These are phyloP conservation scores for Vespertilio murinus DNA, from an alignment of 2,797 vertebrate genomes.

Conservation along the genomic window DNA sequence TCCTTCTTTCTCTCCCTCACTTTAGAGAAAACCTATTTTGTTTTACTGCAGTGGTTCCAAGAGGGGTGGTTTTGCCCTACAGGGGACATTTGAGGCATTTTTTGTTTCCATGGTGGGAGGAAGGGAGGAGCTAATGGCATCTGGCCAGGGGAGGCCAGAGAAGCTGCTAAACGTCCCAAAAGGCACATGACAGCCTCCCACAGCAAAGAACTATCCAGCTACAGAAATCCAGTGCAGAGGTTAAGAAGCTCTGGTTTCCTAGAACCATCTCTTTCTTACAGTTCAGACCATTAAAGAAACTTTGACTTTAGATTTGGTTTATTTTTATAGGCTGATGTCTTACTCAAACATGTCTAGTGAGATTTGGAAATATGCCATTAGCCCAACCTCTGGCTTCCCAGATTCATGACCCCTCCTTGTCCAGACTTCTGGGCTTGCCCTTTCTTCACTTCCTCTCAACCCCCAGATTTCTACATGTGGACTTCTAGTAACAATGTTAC, in stretches of 20 bases:
- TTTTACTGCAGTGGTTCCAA: background rate
- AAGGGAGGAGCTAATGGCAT: background rate
- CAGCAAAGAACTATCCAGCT: background rate
- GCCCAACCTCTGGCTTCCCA: background rate
- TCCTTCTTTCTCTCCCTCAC: rapidly evolving
- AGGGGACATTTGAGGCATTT: background rate
- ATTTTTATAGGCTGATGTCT: background rate
- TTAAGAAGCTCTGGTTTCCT: background rate
- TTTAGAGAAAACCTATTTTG: background rate
- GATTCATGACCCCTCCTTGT: background rate
- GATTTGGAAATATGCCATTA: background rate
- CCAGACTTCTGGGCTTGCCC: background rate
- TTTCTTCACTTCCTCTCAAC: background rate
- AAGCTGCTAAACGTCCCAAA: background rate
- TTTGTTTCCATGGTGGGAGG: background rate
- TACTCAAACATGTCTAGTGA: background rate
- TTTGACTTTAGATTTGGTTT: background rate
- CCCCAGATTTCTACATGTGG: background rate
- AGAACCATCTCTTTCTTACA: background rate
- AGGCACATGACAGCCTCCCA: too few species aligned
- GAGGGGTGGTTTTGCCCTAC: background rate
- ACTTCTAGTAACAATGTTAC: background rate
- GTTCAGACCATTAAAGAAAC: background rate
- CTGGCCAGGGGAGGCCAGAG: background rate
- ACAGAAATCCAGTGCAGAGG: too few species aligned